Conservation (phyloP, 2,797 vertebrate genomes). For the Malacoraja senta region DNA sequence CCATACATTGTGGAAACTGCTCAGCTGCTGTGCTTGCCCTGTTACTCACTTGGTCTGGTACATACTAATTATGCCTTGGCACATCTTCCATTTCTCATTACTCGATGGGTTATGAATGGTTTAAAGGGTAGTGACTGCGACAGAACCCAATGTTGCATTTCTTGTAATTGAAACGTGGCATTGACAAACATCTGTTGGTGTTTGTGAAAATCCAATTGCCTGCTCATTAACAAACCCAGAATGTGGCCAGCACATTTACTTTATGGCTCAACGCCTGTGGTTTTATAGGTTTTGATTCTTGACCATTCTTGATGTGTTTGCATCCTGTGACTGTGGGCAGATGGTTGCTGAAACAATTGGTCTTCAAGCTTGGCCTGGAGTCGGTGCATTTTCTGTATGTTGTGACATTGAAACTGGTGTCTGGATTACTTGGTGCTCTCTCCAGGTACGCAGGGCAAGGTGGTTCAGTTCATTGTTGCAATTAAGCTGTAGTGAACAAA, state of each 20-base stretch:
- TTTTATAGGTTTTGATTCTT: conserved; percentile 9
- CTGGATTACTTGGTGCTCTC: background rate
- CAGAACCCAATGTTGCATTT: background rate
- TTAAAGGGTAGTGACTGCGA: background rate
- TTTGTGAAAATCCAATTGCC: background rate
- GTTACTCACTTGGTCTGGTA: background rate
- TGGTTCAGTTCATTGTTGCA: background rate
- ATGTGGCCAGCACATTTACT: background rate
- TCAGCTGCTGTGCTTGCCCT: background rate
- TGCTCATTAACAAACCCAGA: background rate
- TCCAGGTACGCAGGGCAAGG: background rate
- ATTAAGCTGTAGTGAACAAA: background rate
- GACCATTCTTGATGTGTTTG: background rate
- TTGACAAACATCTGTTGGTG: background rate
- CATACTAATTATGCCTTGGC: background rate
- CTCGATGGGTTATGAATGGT: background rate
- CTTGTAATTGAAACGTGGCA: background rate
- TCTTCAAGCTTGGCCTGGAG: background rate
- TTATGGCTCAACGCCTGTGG: background rate
- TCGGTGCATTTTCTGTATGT: background rate
- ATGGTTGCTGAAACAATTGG: background rate
- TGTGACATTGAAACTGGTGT: background rate
- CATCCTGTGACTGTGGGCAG: background rate
- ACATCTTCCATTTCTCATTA: background rate
- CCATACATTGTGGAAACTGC: background rate